Evolutionary conservation across 2,888 invertebrate species (phyloP), one percentile per base, ranked within the genome.

Genomic region (Chironomus riparius): DNA sequence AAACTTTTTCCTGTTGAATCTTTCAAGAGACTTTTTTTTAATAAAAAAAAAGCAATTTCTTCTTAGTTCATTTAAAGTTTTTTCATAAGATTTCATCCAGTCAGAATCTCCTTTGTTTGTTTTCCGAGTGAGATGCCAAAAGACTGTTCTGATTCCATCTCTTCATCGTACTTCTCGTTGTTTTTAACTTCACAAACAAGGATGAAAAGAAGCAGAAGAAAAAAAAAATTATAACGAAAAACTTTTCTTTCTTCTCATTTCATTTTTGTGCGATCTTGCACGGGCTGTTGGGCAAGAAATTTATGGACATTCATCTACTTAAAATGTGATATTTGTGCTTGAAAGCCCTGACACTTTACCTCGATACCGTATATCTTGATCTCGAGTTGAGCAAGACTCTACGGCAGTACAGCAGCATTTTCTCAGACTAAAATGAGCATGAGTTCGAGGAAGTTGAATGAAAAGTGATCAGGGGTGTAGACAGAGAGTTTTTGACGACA

Each of bases 51-150:
- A 65, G n/a, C 21, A 65, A 65, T 65, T 24, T 65, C 22, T 65
- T 24, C 22, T 65, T 65, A 65, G 65, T 65, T 65, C 65, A 65
- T 65, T 65, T 65, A 65, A 65, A 65, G 65, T 65, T 65, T 65
- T 65, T 65, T 65, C 62, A 62, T 62, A 21, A 62, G 62, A 62
- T 62, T 62, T 62, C 65, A 56, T 38, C 10, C 38, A 56, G 56
- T 6, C 18, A 56, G 56, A 56, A 18, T 65, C 12, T 24, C 65
- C 21, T 65, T 65, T 65, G 65, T 65, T 65, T 65, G 24, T 65
- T 65, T 65, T 65, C 56, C 18, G 4, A 38, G 28, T 5, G 38
- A 15, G 13, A n/a, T 65, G 65, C 65, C 24, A 18, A 15, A 56
- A 56, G 56, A 56, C 56, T n/a, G 56, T 65, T 24, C 24, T 65